These are phyloP conservation scores for Clistopyga incitator DNA, from an alignment of 2,888 invertebrate species.

Conservation along the genomic window DNA sequence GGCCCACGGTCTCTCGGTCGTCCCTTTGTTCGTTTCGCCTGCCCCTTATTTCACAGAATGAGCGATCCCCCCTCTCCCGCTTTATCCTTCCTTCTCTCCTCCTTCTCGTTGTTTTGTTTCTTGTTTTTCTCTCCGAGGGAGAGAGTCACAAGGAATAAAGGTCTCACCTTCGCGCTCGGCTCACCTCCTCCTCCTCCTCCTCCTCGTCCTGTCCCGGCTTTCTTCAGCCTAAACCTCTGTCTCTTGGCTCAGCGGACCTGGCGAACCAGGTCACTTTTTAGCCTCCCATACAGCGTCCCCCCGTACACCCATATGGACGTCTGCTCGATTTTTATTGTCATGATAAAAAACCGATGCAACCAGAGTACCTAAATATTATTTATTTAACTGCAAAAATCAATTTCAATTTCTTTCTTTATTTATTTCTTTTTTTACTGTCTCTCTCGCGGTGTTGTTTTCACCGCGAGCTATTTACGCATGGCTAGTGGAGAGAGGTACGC, in stretches of 20 bases:
- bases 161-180: slow-evolving; percentile 57
- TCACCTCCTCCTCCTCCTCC: too few relatives aligned
- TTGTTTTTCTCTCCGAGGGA: slow-evolving; percentile 13
- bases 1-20: slow-evolving; percentile 63
- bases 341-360: too few relatives aligned
- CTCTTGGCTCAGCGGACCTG: slow-evolving; percentile 31
- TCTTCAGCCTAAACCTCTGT: slow-evolving; percentile 8
- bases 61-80: slow-evolving; percentile 44
- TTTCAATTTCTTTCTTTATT: not conserved
- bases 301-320: not conserved
- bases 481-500: not conserved
- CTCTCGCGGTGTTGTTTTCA: slow-evolving; percentile 8
- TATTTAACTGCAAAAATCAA: too few relatives aligned
- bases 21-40: slow-evolving; percentile 74
- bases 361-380: too few relatives aligned
- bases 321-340: not conserved
- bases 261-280: slow-evolving; percentile 40
- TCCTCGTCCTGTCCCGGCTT: slow-evolving; percentile 9
- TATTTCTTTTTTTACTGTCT: not conserved
- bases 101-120: not conserved
- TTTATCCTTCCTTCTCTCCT: not conserved
- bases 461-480: slow-evolving; percentile 24
- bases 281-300: not conserved
- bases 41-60: slow-evolving; percentile 53
- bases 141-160: slow-evolving; percentile 42